phyloP scores from a whole-genome alignment of 2,888 invertebrate genomes.

The Drosophila siamana region DNA sequence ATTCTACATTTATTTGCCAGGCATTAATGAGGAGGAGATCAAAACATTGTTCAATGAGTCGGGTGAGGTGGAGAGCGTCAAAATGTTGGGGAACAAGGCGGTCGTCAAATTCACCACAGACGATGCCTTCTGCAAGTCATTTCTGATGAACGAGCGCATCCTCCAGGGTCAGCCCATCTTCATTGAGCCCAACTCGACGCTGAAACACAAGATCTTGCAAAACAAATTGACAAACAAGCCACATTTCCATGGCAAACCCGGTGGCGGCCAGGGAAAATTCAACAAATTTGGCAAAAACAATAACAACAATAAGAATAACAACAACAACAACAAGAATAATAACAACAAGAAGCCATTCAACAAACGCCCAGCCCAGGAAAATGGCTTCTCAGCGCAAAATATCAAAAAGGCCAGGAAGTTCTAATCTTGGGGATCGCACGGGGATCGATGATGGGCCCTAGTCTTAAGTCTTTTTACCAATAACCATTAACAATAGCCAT shows the following conservation, averaged over 20 bases:
- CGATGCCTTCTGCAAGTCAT: slow-evolving; percentile 79
- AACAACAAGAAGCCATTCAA: slow-evolving; percentile 53
- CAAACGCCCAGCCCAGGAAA: slow-evolving; percentile 51
- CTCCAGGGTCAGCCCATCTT: slow-evolving; percentile 66
- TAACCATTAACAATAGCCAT: slow-evolving; percentile 18
- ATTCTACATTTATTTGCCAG: slow-evolving; percentile 19
- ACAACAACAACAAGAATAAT: slow-evolving; percentile 33
- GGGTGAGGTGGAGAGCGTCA: slow-evolving; percentile 65
- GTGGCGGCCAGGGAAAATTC: slow-evolving; percentile 13
- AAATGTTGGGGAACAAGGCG: slow-evolving; percentile 47
- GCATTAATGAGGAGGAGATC: slow-evolving; percentile 56
- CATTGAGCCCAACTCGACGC: slow-evolving; percentile 73
- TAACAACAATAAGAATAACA: slow-evolving; percentile 16
- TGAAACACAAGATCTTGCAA: slow-evolving; percentile 47
- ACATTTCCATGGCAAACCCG: background rate
- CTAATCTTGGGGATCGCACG: slow-evolving; percentile 32
- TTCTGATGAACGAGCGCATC: slow-evolving; percentile 63
- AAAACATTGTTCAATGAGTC: slow-evolving; percentile 46
- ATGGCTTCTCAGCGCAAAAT: slow-evolving; percentile 19
- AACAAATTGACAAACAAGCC: background rate
- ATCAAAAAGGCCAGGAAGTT: slow-evolving; percentile 44
- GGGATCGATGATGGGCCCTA: slow-evolving; percentile 13
- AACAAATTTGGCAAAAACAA: slow-evolving; percentile 15
- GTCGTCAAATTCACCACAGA: slow-evolving; percentile 63
- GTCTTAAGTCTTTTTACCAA: slow-evolving; percentile 38